These are phyloP conservation scores for Aphodius sticticus DNA, from an alignment of 2,888 invertebrate genomes.

Conservation along the genomic window DNA sequence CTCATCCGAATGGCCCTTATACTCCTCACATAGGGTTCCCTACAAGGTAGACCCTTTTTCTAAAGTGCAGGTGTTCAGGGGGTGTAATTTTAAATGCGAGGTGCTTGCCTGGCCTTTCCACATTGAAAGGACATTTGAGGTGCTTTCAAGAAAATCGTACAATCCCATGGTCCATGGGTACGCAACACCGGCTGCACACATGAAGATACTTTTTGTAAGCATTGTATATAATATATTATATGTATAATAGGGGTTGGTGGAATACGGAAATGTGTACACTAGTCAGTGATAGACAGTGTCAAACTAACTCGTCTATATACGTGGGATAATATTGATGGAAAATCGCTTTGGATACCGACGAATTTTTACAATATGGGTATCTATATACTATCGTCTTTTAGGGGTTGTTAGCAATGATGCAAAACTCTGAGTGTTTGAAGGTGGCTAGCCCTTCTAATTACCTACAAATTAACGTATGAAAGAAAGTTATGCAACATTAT, in stretches of 20 bases:
- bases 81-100: conserved; percentile 4
- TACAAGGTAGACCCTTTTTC: not conserved
- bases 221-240: not conserved
- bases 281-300: too few species aligned
- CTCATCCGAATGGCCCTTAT: not conserved
- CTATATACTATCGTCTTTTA: too few species aligned
- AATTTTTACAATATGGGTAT: too few species aligned
- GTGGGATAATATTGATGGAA: too few species aligned
- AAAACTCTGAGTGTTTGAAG: too few species aligned
- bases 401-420: too few species aligned
- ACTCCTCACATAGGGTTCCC: not conserved
- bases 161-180: not conserved
- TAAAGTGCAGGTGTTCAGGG: not conserved
- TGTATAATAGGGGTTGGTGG: not conserved
- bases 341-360: too few species aligned
- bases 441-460: too few species aligned
- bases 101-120: not conserved
- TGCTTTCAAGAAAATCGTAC: not conserved
- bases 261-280: too few species aligned
- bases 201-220: not conserved
- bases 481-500: too few species aligned
- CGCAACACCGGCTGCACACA: not conserved
- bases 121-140: not conserved
- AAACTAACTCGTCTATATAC: too few species aligned
- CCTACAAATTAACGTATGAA: too few species aligned